These are phyloP conservation scores for Bedellia somnulentella DNA, from an alignment of 2,888 invertebrate genomes.

Conservation along the genomic window DNA sequence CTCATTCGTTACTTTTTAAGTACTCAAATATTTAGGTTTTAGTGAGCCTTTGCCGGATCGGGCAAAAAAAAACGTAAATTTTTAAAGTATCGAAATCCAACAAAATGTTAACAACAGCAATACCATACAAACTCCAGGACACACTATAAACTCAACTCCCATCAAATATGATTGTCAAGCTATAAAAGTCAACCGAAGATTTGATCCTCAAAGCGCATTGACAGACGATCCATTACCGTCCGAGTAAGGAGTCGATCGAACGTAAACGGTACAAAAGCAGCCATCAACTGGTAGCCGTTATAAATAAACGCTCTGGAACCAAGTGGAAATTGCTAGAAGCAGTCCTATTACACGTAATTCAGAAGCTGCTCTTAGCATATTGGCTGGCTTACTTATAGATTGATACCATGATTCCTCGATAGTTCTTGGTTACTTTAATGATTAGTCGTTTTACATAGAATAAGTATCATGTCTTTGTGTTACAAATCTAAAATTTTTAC, in stretches of 20 bases:
- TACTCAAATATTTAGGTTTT: too few species aligned
- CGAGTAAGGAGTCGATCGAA: not conserved
- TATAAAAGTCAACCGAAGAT: slow-evolving; percentile 10
- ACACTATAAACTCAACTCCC: slow-evolving; percentile 1
- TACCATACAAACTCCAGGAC: slow-evolving; percentile 1
- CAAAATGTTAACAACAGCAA: slow-evolving; percentile 1
- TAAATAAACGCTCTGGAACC: slow-evolving; percentile 29
- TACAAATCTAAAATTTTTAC: too few species aligned
- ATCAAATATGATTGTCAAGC: slow-evolving; percentile 1
- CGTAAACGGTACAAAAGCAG: too few species aligned
- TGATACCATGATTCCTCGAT: slow-evolving; percentile 10
- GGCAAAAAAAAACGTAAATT: too few species aligned
- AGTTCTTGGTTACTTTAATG: too few species aligned
- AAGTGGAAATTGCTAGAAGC: slow-evolving; percentile 39
- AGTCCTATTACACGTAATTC: slow-evolving; percentile 44
- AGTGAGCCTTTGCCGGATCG: too few species aligned
- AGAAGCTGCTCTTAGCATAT: slow-evolving; percentile 34
- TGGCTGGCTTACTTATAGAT: slow-evolving; percentile 15
- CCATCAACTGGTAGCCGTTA: slow-evolving; percentile 14
- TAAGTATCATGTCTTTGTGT: too few species aligned
- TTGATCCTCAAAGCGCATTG: slow-evolving; percentile 14
- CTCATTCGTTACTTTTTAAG: too few species aligned
- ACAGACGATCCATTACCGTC: slow-evolving; percentile 9
- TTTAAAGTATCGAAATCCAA: too few species aligned
- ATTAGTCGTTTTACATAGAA: too few species aligned